A percentile compares a stretch with the other conserved stretches of the same genome.
Evolutionary conservation across 1,140 invertebrate genomes (phyloP).

Genomic region (Drosophila pruinosa): DNA sequence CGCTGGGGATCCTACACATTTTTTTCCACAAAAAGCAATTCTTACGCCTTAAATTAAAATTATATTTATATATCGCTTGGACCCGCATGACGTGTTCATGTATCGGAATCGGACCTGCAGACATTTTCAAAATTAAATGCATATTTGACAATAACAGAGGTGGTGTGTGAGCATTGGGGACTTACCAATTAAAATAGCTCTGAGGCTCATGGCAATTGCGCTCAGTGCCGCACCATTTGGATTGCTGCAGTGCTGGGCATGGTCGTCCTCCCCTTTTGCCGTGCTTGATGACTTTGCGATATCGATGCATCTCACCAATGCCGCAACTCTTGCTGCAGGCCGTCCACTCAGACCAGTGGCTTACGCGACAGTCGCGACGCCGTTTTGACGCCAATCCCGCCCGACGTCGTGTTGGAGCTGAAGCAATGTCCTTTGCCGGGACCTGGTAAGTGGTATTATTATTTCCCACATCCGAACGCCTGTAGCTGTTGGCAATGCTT

Average conservation of each 20-base stretch:
- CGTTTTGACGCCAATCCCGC: slow-evolving; percentile 66
- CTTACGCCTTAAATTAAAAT: slow-evolving; percentile 81
- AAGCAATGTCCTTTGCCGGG: slow-evolving; percentile 3
- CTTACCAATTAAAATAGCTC: slow-evolving; percentile 82
- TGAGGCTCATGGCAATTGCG: slow-evolving; percentile 85
- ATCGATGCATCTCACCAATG: slow-evolving; percentile 92
- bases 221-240: slow-evolving; percentile 93
- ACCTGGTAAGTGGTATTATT: slow-evolving; percentile 23
- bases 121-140: slow-evolving; percentile 40
- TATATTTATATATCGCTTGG: slow-evolving; percentile 69
- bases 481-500: slow-evolving; percentile 86
- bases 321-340: slow-evolving; percentile 93
- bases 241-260: slow-evolving; percentile 92
- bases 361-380: slow-evolving; percentile 89
- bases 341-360: slow-evolving; percentile 94
- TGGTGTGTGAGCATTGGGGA: neutral
- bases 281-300: slow-evolving; percentile 89
- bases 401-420: slow-evolving; percentile 77
- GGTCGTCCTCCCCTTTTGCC: slow-evolving; percentile 89
- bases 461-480: slow-evolving; percentile 27
- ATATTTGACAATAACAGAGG: slow-evolving; percentile 6
- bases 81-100: slow-evolving; percentile 60
- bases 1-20: slow-evolving; percentile 19
- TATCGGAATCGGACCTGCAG: slow-evolving; percentile 72
- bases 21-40: slow-evolving; percentile 67